A percentile compares a stretch with the other conserved stretches of the same genome.
These are phyloP conservation scores for Todus mexicanus DNA, from an alignment of 2,797 vertebrate species.

Conservation along the genomic window DNA sequence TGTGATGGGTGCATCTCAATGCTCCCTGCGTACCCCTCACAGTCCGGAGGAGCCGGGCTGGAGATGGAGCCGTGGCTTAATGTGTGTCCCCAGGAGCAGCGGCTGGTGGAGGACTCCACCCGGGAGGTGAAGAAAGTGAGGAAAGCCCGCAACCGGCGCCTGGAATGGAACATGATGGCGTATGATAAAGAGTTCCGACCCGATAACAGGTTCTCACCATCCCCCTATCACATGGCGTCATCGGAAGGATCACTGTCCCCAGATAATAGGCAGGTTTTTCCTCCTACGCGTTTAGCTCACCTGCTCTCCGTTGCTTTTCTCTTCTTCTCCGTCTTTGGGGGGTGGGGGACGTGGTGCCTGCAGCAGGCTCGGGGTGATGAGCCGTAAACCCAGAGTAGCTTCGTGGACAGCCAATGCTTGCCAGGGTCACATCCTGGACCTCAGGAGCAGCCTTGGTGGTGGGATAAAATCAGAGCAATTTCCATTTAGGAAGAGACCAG, in stretches of 20 bases:
- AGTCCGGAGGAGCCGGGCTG: fast-evolving
- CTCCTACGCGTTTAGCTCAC: slow-evolving; percentile 19
- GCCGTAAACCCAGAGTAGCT: background rate
- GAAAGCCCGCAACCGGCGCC: slow-evolving; percentile 89
- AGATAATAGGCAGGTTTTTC: slow-evolving; percentile 84
- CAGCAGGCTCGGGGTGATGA: background rate
- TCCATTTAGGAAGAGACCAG: background rate
- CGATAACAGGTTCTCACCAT: slow-evolving; percentile 87
- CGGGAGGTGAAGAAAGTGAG: slow-evolving; percentile 93
- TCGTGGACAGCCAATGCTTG: background rate
- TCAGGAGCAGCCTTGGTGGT: background rate
- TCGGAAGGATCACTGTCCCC: slow-evolving; percentile 91
- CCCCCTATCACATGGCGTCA: slow-evolving; percentile 90
- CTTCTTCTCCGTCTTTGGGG: background rate
- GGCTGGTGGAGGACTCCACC: slow-evolving; percentile 85
- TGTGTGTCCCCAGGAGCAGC: slow-evolving; percentile 75
- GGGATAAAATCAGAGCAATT: background rate
- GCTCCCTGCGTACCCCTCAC: background rate
- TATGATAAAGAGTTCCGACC: slow-evolving; percentile 93
- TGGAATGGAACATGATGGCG: slow-evolving; percentile 93
- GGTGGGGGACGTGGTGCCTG: background rate
- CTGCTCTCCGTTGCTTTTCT: background rate
- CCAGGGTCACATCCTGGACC: background rate
- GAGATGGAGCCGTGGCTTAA: background rate
- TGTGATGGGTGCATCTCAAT: fast-evolving